phyloP scores from a whole-genome alignment of 2,113 vertebrate species.

The Brachypteracias leptosomus region DNA sequence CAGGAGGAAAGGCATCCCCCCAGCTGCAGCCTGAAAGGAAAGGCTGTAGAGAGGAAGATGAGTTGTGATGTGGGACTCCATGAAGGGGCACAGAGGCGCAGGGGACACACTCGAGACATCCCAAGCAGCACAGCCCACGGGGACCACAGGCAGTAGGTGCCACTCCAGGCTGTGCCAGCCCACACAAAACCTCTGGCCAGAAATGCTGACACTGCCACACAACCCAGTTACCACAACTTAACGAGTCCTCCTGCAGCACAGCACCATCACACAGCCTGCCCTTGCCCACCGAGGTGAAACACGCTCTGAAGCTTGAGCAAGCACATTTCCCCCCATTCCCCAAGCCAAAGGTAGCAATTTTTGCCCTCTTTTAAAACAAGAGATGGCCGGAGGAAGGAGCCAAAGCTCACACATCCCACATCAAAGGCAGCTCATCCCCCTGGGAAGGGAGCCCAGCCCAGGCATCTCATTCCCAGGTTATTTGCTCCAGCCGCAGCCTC shows the following conservation, averaged over 20 bases:
- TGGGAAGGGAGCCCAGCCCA: background rate
- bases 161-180: background rate
- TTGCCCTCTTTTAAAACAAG: background rate
- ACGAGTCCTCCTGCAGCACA: background rate
- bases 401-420: background rate
- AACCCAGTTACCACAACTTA: fast-evolving
- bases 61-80: fast-evolving
- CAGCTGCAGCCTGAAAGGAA: background rate
- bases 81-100: background rate
- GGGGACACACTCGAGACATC: too few relatives aligned
- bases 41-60: background rate
- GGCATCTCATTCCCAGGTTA: background rate
- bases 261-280: fast-evolving
- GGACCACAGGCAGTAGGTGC: background rate
- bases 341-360: background rate
- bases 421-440: fast-evolving
- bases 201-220: background rate
- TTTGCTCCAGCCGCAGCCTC: background rate
- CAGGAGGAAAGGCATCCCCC: background rate
- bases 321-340: background rate
- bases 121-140: background rate
- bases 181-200: background rate
- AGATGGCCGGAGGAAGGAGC: background rate
- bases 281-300: background rate
- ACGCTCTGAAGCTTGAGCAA: background rate